Percentiles rank a stretch among this genome's conserved stretches.
These are phyloP conservation scores for Cephalopachus bancanus DNA, from an alignment of 2,797 vertebrate species.

Conservation along the genomic window DNA sequence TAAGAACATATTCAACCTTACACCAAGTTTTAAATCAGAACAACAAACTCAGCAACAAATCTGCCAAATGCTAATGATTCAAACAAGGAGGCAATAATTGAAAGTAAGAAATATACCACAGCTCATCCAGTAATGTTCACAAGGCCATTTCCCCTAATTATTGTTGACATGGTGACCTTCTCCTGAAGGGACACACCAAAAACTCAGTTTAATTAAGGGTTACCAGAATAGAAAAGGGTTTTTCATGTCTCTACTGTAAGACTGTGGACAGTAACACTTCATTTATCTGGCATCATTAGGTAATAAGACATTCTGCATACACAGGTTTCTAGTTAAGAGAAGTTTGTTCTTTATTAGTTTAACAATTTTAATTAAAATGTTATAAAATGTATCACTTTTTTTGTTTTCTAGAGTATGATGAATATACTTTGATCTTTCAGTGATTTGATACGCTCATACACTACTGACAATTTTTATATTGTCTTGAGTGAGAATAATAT, in stretches of 20 bases:
- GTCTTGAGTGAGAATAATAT: neutral
- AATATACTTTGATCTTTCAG: neutral
- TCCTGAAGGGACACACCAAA: conserved; percentile 66
- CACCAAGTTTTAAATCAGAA: conserved; percentile 73
- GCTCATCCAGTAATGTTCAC: conserved; percentile 61
- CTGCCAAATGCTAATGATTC: conserved; percentile 82
- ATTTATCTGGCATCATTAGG: neutral
- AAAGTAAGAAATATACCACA: conserved; percentile 49
- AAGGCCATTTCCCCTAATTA: conserved; percentile 75
- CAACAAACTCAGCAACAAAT: conserved; percentile 81
- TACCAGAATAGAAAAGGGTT: neutral
- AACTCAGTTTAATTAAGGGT: conserved; percentile 60
- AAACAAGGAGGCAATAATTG: conserved; percentile 65
- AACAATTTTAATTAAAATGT: neutral
- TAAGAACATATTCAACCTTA: conserved; percentile 62
- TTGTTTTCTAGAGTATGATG: neutral
- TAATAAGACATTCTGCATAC: neutral
- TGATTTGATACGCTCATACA: neutral
- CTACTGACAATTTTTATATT: neutral
- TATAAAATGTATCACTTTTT: neutral
- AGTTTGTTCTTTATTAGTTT: neutral
- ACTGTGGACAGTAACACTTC: neutral
- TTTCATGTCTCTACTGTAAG: neutral
- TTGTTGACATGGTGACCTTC: conserved; percentile 73
- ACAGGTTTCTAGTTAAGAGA: neutral